Conservation (phyloP, 2,797 vertebrate species). For the Pipistrellus pygmaeus region DNA sequence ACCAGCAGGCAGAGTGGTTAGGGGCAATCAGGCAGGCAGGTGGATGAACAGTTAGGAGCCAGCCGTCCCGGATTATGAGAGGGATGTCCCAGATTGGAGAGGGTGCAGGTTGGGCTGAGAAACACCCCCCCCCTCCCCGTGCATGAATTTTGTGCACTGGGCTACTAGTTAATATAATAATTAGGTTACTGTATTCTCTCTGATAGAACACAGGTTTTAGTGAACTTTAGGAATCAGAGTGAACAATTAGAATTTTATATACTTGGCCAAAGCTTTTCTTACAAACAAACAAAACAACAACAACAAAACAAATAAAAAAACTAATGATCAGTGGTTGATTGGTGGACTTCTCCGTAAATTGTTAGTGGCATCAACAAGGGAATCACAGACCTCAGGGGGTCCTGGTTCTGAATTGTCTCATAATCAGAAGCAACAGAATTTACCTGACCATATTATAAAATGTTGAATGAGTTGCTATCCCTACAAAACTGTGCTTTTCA, state of each 20-base stretch:
- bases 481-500: constrained; percentile 43
- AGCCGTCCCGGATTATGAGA: too few relatives aligned
- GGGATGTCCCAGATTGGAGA: too few relatives aligned
- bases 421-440: background rate
- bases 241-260: constrained; percentile 15
- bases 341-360: background rate
- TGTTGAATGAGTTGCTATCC: background rate
- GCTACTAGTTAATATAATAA: background rate
- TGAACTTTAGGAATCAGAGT: background rate
- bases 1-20: too few relatives aligned
- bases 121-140: too few relatives aligned
- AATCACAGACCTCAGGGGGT: background rate
- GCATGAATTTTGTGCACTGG: too few relatives aligned
- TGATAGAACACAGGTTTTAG: background rate
- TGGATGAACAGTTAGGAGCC: too few relatives aligned
- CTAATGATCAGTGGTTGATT: background rate
- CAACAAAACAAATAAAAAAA: background rate
- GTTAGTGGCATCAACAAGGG: background rate
- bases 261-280: background rate
- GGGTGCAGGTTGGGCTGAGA: too few relatives aligned
- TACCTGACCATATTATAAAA: constrained; percentile 34
- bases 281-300: too few relatives aligned
- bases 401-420: background rate
- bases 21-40: too few relatives aligned
- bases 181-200: background rate